Base-by-base conservation (phyloP, 2,113 vertebrate species). In the Gallinago paraguaiae region DNA sequence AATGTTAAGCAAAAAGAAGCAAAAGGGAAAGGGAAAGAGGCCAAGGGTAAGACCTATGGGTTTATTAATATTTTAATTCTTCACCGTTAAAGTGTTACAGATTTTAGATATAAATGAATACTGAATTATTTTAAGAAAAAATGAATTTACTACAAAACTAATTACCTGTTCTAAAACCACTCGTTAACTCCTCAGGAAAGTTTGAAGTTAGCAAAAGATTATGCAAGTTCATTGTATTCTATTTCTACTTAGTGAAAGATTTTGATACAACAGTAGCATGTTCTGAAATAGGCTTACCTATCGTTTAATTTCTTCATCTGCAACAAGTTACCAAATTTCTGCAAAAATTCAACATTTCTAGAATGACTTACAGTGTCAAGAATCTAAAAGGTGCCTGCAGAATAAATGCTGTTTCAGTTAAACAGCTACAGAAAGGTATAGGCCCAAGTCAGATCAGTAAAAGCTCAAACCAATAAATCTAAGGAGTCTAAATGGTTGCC, bases 21-120 rank as follows among this genome's bases (percentile, higher is more conserved):
- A 74, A 99, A 99, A 97, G 98, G 98, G 74, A 99, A 99, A 97
- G 95, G 97, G 81, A 98, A 98, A 97, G 98, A 98, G 54, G 43
- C 88, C 65, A 99, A 98, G 98, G 99, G 99, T 99, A 96, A 97
- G 90, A 57, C 35, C 80, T 64, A 35, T 23, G 19, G 9, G 4
- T 67, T 80, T 96, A 64, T 71, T 89, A 39, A 81, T 92, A 33
- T 88, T 91, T 92, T 77, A 80, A 48, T 77, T 39, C 19, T 79
- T 89, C 0, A 0, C 24, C 17, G 17, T 63, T 60, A 3, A 88
- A 78, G 15, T 67, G 51, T 43, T 86, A 61, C 9, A 24, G 12
- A 28, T 64, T 80, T 61, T 54, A 50, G 28, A 48, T 70, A 45
- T 33, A 64, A 91, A 54, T 74, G 1, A 82, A 46, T 85, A 57